Base-by-base conservation (phyloP, 2,113 vertebrate genomes). In the Dipodomys spectabilis region DNA sequence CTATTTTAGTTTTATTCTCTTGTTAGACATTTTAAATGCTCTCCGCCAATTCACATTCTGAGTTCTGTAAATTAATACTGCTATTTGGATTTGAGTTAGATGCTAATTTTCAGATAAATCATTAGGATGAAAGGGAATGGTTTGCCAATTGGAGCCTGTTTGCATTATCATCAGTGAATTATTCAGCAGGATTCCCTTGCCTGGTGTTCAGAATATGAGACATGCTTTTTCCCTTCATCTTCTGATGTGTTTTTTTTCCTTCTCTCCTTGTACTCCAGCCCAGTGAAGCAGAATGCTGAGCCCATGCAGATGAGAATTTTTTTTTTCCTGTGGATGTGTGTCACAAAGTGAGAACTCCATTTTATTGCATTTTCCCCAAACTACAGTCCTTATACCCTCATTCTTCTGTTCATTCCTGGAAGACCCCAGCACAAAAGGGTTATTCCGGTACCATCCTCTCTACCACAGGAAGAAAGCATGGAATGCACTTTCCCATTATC, bases 21-120 rank as follows among this genome's bases (percentile, higher is more conserved):
- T 88, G 60, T 15, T 92, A 5, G 91, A 71, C 12, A 94, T 90
- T 86, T 75, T 93, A 75, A 77, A 95, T 82, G 53, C 91, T 97
- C 95, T 80, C 53, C 25, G 95, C 2, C 89, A 93, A 95, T 94
- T 97, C 88, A 92, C 80, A 92, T 87, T 87, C 94, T 77, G 49
- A 57, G 78, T 91, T 91, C 81, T 95, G 72, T 73, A 96, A 96
- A 97, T 96, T 94, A 95, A 93, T 95, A 74, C 10, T 93, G 57
- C 65, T 94, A 44, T 95, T 77, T 94, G 86, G 62, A 95, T 93
- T 95, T 92, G 90, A 91, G 57, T 89, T 72, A 91, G 49, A 65
- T 88, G 95, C 97, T 96, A 92, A 97, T 97, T 98, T 97, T 96
- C 91, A 97, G 91, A 95, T 95, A 80, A 65, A 95, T 88, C 65